These are phyloP conservation scores for Teleiodes luculella DNA, from an alignment of 2,888 invertebrate species.

Conservation along the genomic window DNA sequence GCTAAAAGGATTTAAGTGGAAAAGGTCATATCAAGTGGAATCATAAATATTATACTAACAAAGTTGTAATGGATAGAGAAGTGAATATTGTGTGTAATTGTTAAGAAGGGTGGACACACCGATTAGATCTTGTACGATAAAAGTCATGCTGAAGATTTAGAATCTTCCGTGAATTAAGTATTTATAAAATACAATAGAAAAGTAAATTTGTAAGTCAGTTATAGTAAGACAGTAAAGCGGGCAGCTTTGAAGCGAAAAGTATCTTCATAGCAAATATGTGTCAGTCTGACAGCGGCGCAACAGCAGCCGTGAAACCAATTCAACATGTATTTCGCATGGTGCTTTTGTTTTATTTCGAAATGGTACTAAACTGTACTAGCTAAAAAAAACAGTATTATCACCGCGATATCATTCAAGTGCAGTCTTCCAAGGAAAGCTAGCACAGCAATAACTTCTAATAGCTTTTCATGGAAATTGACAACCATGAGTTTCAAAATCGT, in stretches of 20 bases:
- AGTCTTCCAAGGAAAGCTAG: conserved; percentile 67
- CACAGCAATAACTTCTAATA: conserved; percentile 29
- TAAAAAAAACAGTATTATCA: conserved; percentile 61
- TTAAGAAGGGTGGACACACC: conserved; percentile 61
- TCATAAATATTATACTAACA: conserved; percentile 58
- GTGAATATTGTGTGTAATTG: conserved; percentile 57
- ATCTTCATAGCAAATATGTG: not conserved
- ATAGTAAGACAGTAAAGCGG: conserved; percentile 48
- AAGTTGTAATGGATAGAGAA: conserved; percentile 57
- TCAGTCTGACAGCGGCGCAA: not conserved
- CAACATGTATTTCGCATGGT: conserved; percentile 61
- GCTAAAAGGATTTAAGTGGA: conserved; percentile 55
- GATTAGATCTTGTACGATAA: conserved; percentile 59
- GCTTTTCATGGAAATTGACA: not conserved
- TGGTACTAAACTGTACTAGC: conserved; percentile 43
- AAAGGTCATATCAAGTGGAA: conserved; percentile 75
- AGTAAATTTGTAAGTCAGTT: conserved; percentile 47
- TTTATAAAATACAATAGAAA: conserved; percentile 70
- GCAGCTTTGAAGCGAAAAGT: conserved; percentile 41
- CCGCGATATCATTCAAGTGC: conserved; percentile 57
- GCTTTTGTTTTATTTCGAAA: conserved; percentile 66
- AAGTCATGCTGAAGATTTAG: conserved; percentile 65
- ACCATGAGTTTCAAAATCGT: not conserved
- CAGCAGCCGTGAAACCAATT: not conserved
- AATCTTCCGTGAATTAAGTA: conserved; percentile 70